Conservation (phyloP, 2,888 invertebrate genomes). For the Phasia obesa region DNA sequence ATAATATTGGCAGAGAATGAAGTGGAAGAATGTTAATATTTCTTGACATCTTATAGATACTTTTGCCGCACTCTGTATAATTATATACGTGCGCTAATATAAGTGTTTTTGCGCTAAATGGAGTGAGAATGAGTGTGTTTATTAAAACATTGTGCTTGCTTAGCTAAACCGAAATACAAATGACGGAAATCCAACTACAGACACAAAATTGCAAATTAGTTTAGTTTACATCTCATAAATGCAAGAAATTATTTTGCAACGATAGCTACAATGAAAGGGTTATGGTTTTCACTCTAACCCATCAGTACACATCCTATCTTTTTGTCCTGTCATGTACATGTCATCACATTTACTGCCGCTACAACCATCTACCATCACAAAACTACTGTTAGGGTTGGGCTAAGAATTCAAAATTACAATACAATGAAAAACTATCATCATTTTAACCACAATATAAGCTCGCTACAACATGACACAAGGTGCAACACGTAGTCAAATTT, state of each 20-base stretch:
- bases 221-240: slow-evolving; percentile 66
- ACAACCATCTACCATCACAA: slow-evolving; percentile 5
- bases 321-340: slow-evolving; percentile 62
- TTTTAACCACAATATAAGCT: slow-evolving; percentile 49
- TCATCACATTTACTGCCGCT: slow-evolving; percentile 54
- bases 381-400: slow-evolving; percentile 56
- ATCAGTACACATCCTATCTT: not conserved
- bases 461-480: slow-evolving; percentile 54
- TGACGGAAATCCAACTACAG: slow-evolving; percentile 59
- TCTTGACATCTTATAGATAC: too few relatives aligned
- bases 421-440: slow-evolving; percentile 54
- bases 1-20: too few relatives aligned
- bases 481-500: slow-evolving; percentile 69
- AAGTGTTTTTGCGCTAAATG: slow-evolving; percentile 20
- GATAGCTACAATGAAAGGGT: slow-evolving; percentile 55
- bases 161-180: slow-evolving; percentile 52
- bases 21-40: too few relatives aligned
- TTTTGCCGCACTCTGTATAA: not conserved
- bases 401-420: slow-evolving; percentile 37
- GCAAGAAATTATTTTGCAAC: slow-evolving; percentile 63
- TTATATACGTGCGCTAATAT: slow-evolving; percentile 12
- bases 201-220: slow-evolving; percentile 72
- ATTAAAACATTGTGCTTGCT: slow-evolving; percentile 39
- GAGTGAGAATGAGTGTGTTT: slow-evolving; percentile 14
- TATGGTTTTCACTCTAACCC: slow-evolving; percentile 15